These are phyloP conservation scores for Cryptus armator DNA, from an alignment of 2,888 invertebrate species.

Conservation along the genomic window DNA sequence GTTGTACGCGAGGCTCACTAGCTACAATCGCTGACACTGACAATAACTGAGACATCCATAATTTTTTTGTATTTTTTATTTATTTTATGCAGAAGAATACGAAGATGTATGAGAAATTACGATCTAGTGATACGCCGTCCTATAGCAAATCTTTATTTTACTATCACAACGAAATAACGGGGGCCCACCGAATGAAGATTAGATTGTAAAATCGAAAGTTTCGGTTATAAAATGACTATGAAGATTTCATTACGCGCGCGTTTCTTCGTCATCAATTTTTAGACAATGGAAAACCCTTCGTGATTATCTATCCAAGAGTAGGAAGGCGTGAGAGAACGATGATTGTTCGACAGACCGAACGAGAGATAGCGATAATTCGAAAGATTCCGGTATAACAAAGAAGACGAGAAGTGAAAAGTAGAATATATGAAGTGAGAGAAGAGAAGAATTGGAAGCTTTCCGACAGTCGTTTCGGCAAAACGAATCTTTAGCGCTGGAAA, in stretches of 20 bases:
- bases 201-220: constrained; percentile 71
- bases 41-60: no score
- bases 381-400: constrained; percentile 41
- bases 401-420: constrained; percentile 53
- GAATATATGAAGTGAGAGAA: constrained; percentile 28
- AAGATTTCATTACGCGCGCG: constrained; percentile 79
- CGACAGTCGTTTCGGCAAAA: constrained; percentile 50
- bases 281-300: constrained; percentile 58
- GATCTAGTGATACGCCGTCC: no score
- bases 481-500: constrained; percentile 47
- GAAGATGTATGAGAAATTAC: no score
- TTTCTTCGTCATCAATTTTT: constrained; percentile 75
- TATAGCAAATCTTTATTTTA: neutral
- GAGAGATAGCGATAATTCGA: constrained; percentile 35
- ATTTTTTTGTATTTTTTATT: no score
- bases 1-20: no score
- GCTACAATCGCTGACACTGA: no score
- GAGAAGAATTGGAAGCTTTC: constrained; percentile 24
- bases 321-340: constrained; percentile 32
- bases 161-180: neutral
- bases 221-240: constrained; percentile 76
- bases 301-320: constrained; percentile 14
- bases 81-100: no score
- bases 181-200: neutral
- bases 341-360: constrained; percentile 51